Base-by-base conservation (phyloP, 2,113 vertebrate genomes). In the Fulmarus glacialis region DNA sequence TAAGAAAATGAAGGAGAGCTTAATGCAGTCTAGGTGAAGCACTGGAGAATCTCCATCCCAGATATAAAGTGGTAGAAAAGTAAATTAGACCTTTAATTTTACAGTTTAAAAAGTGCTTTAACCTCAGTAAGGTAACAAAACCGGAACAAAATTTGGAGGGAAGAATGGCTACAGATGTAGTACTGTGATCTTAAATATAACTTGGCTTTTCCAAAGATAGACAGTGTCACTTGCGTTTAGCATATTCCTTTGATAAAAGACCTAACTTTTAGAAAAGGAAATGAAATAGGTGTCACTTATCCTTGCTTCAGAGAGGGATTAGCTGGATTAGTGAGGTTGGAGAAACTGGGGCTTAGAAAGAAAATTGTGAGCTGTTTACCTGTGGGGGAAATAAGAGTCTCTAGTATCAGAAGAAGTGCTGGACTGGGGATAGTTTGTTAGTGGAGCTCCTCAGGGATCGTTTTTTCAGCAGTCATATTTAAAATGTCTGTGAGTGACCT, bases 221-320 rank as follows among this genome's bases (percentile, higher is more conserved):
- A 30, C 50, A 55, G 20, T 40, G 82, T 96, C 89, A 52, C 71
- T 91, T 58, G 22, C 64, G 34, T 78, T 94, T 82, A 96, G 87
- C 81, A 91, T 93, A 91, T 52, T 81, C 26, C 68, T 43, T n/a
- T 93, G 80, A 87, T 91, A 96, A 94, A 73, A 93, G 8, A 62
- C 53, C 50, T 52, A 77, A 78, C 77, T 63, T 84, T 85, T 52
- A 89, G 81, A 82, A 79, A 82, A 91, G n/a, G 14, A 67, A 87
- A 95, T 78, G 4, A 85, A 95, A 89, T 60, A 87, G 43, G 11
- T 91, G 60, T 84, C 81, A 47, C 32, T 96, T 91, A 87, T 85
- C 81, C 56, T 84, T 87, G 75, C 73, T 96, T 84, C 89, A 59
- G 83, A 96, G 87, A 93, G 68, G 84, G 94, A 96, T 95, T 96